Conservation (phyloP, 2,113 vertebrate species). For the Ovis canadensis region DNA sequence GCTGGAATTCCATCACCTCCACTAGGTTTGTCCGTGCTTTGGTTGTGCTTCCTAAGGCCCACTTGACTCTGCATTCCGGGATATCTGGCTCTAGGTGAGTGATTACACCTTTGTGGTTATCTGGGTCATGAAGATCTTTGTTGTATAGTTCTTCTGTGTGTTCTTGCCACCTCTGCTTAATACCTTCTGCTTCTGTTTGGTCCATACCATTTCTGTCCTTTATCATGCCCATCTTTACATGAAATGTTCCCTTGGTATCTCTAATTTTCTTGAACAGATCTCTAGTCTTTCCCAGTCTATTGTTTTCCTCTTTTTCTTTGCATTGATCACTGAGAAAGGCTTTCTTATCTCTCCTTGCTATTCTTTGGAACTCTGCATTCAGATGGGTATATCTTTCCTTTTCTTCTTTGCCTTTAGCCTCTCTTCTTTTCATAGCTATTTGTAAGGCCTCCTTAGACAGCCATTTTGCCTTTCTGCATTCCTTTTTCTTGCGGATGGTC, state of each 20-base stretch:
- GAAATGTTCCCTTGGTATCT: background rate
- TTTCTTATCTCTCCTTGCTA: background rate
- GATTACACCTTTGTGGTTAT: background rate
- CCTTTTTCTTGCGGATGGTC: background rate
- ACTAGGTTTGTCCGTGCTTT: background rate
- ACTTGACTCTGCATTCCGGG: background rate
- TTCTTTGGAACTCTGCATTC: background rate
- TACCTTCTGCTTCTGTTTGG: background rate
- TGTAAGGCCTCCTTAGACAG: background rate
- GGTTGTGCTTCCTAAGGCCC: background rate
- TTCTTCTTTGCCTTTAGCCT: background rate
- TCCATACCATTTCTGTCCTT: background rate
- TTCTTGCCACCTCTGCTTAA: background rate
- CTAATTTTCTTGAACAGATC: background rate
- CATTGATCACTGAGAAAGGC: background rate
- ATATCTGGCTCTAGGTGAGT: background rate
- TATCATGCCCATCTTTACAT: background rate
- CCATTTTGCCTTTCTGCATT: background rate
- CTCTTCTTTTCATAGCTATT: background rate
- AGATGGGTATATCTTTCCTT: background rate
- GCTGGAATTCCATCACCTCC: background rate
- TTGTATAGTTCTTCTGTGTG: background rate
- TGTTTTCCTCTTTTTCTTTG: background rate
- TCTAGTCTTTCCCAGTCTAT: background rate
- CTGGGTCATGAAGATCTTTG: background rate